These are phyloP conservation scores for Brachypalpus laphriformis DNA, from an alignment of 2,888 invertebrate genomes.

Conservation along the genomic window DNA sequence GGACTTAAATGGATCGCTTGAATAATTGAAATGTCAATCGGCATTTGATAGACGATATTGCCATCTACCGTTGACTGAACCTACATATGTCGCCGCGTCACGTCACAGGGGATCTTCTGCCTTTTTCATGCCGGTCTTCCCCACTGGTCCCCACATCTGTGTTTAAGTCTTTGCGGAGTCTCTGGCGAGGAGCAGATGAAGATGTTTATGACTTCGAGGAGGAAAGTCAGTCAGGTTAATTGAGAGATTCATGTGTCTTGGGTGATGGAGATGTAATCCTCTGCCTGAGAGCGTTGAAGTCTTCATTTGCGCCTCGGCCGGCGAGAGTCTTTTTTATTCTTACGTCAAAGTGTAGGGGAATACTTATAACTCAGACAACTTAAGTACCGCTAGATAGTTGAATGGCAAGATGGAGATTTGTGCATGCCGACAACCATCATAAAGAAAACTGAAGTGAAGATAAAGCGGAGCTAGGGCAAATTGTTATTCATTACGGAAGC, in stretches of 20 bases:
- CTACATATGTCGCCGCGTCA: conserved; percentile 72
- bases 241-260: conserved; percentile 71
- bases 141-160: background rate
- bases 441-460: conserved; percentile 59
- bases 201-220: conserved; percentile 69
- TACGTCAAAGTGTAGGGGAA: conserved; percentile 53
- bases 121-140: background rate
- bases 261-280: conserved; percentile 68
- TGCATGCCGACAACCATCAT: conserved; percentile 45
- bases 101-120: conserved; percentile 62
- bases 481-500: conserved; percentile 34
- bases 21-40: conserved; percentile 74
- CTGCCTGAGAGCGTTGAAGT: conserved; percentile 50
- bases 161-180: conserved; percentile 13
- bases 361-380: conserved; percentile 48
- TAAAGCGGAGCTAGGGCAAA: conserved; percentile 40
- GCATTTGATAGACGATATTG: conserved; percentile 71
- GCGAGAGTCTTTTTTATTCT: background rate
- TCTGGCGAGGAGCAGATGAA: conserved; percentile 27
- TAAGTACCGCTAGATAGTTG: conserved; percentile 68
- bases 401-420: conserved; percentile 61
- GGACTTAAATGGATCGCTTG: conserved; percentile 72
- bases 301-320: conserved; percentile 52
- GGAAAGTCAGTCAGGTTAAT: conserved; percentile 73
- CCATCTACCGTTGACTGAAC: conserved; percentile 73